Evolutionary conservation across 1,140 invertebrate species (phyloP).

Genomic region (Parapsyche elsis): DNA sequence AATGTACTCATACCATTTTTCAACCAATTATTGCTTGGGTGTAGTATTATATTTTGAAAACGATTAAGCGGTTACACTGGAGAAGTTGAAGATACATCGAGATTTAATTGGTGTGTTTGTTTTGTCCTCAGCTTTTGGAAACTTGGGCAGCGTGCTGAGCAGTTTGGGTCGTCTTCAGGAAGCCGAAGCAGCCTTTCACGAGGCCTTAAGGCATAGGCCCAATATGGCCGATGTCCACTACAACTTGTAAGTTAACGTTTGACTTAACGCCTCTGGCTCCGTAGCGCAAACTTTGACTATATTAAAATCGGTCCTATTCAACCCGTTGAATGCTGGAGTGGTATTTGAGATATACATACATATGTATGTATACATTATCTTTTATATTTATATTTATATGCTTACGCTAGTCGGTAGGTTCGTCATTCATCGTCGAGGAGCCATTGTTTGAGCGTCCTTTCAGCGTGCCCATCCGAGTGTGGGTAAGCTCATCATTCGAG

Average conservation of each 20-base stretch:
- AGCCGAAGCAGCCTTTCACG: slow-evolving; percentile 88
- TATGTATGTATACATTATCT: too few relatives aligned
- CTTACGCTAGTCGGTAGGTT: neutral
- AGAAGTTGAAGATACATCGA: neutral
- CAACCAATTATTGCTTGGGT: too few relatives aligned
- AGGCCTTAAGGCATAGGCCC: slow-evolving; percentile 85
- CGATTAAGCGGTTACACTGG: neutral
- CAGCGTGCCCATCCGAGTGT: slow-evolving; percentile 20
- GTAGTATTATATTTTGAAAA: too few relatives aligned
- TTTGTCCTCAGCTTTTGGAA: slow-evolving; percentile 86
- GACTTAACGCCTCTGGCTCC: neutral
- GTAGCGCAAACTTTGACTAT: too few relatives aligned
- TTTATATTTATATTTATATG: too few relatives aligned
- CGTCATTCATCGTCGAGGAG: neutral
- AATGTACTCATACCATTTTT: too few relatives aligned
- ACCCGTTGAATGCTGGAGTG: too few relatives aligned
- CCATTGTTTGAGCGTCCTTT: slow-evolving; percentile 29
- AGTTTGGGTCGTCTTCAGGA: slow-evolving; percentile 84
- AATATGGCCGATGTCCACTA: slow-evolving; percentile 98
- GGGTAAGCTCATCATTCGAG: neutral
- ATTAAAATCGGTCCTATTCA: too few relatives aligned
- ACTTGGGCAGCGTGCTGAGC: slow-evolving; percentile 91
- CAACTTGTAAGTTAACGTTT: slow-evolving; percentile 87
- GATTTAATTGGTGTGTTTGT: slow-evolving; percentile 47
- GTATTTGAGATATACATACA: too few relatives aligned